phyloP scores from a whole-genome alignment of 2,797 vertebrate species.

The Alectoris magna region DNA sequence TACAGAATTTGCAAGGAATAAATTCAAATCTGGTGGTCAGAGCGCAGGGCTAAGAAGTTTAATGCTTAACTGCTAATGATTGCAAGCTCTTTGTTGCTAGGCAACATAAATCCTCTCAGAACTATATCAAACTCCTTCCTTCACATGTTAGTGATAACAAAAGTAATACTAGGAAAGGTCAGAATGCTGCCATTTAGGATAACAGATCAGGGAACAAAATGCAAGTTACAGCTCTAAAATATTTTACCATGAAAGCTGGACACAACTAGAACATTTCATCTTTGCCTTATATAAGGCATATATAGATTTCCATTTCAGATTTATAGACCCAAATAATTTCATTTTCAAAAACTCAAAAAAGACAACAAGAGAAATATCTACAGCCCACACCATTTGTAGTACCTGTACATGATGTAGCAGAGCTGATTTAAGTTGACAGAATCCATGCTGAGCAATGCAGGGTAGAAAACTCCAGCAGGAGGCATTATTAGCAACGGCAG shows the following conservation, averaged over 20 bases:
- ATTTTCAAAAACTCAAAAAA: neutral
- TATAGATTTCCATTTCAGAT: neutral
- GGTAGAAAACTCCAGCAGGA: constrained; percentile 91
- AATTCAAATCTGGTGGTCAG: neutral
- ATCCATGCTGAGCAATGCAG: constrained; percentile 87
- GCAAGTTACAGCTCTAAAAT: neutral
- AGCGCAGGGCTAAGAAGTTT: neutral
- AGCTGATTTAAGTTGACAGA: constrained; percentile 88
- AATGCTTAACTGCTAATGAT: neutral
- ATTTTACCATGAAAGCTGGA: neutral
- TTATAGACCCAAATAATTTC: neutral
- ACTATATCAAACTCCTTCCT: neutral
- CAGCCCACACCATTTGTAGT: neutral
- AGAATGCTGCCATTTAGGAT: neutral
- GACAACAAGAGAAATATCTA: neutral
- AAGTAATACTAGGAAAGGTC: neutral
- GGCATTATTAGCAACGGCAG: constrained; percentile 90
- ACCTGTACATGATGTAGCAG: constrained; percentile 95
- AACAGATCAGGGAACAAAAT: neutral
- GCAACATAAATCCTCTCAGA: neutral
- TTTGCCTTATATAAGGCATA: neutral
- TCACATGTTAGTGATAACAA: neutral
- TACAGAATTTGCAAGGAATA: neutral
- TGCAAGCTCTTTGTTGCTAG: neutral
- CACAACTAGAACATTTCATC: neutral